Base-by-base conservation (phyloP, 1,140 invertebrate species). In the Caenorhabditis tropicalis region DNA sequence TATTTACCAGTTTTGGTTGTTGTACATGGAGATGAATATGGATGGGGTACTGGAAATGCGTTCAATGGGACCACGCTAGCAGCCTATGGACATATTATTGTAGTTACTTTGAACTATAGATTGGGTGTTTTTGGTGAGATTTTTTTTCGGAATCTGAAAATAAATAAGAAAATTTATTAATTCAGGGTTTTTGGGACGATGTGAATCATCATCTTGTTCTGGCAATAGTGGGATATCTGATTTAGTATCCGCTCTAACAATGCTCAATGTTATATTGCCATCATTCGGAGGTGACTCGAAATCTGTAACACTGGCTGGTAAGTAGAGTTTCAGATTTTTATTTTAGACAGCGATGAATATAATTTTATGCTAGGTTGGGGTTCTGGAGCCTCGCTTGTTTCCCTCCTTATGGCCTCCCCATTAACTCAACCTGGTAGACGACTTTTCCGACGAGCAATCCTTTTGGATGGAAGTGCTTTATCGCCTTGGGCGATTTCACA, bases 251-350 rank as follows among this genome's bases (percentile, higher is more conserved):
- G 90, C 90, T 7, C 82, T 91, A 19, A 91, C 91, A 79, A 92
- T 92, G 92, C 87, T 93, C 12, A 87, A 89, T 60, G 89, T 90
- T 51, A 91, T 92, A 79, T 90, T 92, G 15, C 89, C 87, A 24
- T 88, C 88, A 19, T 93, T 93, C 86, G 89, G 89, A 60, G 92
- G 92, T 7, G 92, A 93, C 86, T 88, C 91, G 0, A 83, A 89
- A 21, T 85, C 88, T 12, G 88, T 93, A 7, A 93, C 92, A 31
- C 84, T 93, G 9, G 88, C 92, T 83, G 92, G 92, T 87, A 80
- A 16, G 56, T 36, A 24, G 5, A 31, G 31, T 48, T 31, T 48
- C 15, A 27, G 27, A 19, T 10, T 39, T 48, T 19, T 27, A 79
- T 10, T 79, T 43, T 51, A 19, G 2, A 5, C 43, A 12, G 43